phyloP scores from a whole-genome alignment of 35 echinoderm and acorn worm genomes.

The Heliocidaris erythrogramma region DNA sequence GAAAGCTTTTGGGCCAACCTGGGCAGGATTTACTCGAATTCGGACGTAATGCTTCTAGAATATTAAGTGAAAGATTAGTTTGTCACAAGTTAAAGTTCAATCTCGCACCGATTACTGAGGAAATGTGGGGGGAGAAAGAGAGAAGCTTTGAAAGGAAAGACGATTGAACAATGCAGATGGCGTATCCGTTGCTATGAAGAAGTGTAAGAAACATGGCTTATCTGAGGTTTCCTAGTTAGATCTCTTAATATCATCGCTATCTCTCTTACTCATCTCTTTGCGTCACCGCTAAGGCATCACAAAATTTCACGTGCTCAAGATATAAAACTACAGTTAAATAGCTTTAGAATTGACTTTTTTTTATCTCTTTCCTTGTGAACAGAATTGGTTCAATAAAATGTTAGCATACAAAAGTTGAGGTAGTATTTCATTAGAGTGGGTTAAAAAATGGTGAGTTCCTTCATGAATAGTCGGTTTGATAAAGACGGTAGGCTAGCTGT shows the following conservation, averaged over 20 bases:
- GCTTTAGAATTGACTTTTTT: too few relatives aligned
- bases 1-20: conserved; percentile 6
- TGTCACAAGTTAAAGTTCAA: not conserved
- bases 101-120: not conserved
- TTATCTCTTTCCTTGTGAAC: too few relatives aligned
- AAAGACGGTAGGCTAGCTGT: too few relatives aligned
- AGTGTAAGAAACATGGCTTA: conserved; percentile 10
- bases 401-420: too few relatives aligned
- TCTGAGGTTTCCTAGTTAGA: not conserved
- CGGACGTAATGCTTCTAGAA: not conserved
- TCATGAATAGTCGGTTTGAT: too few relatives aligned
- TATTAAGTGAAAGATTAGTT: conserved; percentile 19
- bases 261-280: not conserved
- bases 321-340: too few relatives aligned
- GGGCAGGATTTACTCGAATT: not conserved
- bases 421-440: too few relatives aligned
- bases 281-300: not conserved
- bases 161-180: not conserved
- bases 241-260: not conserved
- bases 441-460: too few relatives aligned
- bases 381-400: too few relatives aligned
- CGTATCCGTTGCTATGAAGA: not conserved
- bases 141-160: not conserved
- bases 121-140: not conserved
- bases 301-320: not conserved